Base-by-base conservation (phyloP, 2,888 invertebrate genomes). In the Conus canariensis region DNA sequence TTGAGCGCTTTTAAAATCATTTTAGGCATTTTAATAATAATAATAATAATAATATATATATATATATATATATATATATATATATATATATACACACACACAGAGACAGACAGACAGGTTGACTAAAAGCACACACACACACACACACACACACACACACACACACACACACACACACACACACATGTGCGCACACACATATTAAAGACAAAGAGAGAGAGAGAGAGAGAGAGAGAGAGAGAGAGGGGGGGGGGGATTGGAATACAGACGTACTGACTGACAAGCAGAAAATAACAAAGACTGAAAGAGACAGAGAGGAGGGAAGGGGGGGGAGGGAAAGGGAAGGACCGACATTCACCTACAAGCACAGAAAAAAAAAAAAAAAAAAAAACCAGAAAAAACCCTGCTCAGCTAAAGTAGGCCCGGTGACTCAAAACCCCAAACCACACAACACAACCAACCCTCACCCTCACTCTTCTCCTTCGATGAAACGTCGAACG, bases 401-500 rank as follows among this genome's bases (percentile, higher is more conserved):
- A 30, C 30, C 30, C 12, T 64, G 64, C 10, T 64, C 16, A 2
- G 64, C 64, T 1, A 10, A 64, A 14, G 12, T 64, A 64, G 10
- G 16, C 4, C 60, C 10, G 12, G 64, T 64, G 64, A 64, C 16
- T 16, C 12, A 7, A 64, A 70, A 70, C 70, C 16, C 22, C 8
- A 70, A 16, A 22, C 70, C 16, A 70, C 60, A 70, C 80, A 45
- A 45, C 30, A 25, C 45, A 30, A 30, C 45, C 12, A 9, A 30
- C 80, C 56, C 85, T 85, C 60, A 60, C 85, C 85, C 56, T 85
- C 60, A 60, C 22, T 25, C 14, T 86, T 86, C 25, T 86, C 86
- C n/a, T 86, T 86, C 14, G 64, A 14, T 9, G 86, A 30, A 5
- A 60, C 67, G 22, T 86, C 86, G 22, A 86, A 86, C 14, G 86